These are phyloP conservation scores for Rotaria socialis DNA, from an alignment of 2,888 invertebrate species.

Conservation along the genomic window DNA sequence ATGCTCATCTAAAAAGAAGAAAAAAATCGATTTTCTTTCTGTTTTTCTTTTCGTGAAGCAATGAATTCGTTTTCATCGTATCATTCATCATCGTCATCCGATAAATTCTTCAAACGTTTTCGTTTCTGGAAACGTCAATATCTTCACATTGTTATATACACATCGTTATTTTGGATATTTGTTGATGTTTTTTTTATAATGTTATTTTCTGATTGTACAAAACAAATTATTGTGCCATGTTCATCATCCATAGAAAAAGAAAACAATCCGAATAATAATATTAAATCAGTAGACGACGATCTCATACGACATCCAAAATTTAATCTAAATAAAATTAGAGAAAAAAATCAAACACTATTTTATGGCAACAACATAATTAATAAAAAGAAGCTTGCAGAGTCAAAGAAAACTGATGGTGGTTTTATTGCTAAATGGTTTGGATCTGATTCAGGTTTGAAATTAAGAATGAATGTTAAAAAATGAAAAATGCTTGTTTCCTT, in stretches of 20 bases:
- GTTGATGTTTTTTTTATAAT: conserved; percentile 42
- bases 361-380: background rate
- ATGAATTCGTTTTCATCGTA: background rate
- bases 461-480: background rate
- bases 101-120: background rate
- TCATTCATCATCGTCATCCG: background rate
- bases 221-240: background rate
- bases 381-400: background rate
- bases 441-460: background rate
- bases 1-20: background rate
- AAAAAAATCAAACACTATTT: conserved; percentile 35
- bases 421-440: conserved; percentile 17
- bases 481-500: background rate
- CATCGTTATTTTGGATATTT: conserved; percentile 45
- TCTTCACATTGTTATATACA: conserved; percentile 38
- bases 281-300: background rate
- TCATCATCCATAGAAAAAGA: background rate
- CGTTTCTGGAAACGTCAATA: conserved; percentile 39
- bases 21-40: background rate
- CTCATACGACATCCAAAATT: background rate
- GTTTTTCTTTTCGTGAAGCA: background rate
- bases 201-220: conserved; percentile 43
- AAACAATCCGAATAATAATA: background rate
- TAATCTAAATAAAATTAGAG: background rate
- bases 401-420: too few relatives aligned